Base-by-base conservation (phyloP, 2,113 vertebrate species). In the Oreocharis arfaki region DNA sequence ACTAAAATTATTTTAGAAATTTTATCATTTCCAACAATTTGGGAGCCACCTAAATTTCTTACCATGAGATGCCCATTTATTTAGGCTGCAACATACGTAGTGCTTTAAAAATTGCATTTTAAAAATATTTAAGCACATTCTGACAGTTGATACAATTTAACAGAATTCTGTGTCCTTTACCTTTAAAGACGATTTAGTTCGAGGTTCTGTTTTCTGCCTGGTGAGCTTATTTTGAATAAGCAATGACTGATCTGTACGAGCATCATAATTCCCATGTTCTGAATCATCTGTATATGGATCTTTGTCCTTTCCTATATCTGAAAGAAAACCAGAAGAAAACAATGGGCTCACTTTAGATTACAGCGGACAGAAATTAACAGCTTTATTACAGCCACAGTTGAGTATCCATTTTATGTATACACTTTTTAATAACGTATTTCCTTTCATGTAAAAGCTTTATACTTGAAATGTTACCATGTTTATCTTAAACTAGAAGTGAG, bases 231-330 rank as follows among this genome's bases (percentile, higher is more conserved):
- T 99, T 90, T 98, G 98, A 74, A 99, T 98, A 57, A 99, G 98
- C 50, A 99, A 97, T 20, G 98, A 98, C 83, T 99, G 98, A 83
- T 99, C 98, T 57, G 98, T 98, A 87, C 98, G 98, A 69, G 98
- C 95, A 95, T 99, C 98, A 64, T 98, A 98, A 80, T 98, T 97
- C 47, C 98, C 98, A 27, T 98, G 98, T 95, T 99, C 99, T 30
- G 98, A 98, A 92, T 99, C 99, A 93, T 99, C 99, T 60, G 96
- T 96, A 28, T 98, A 98, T 49, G 96, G 97, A 79, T 99, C 98
- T 93, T 98, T 98, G 86, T 99, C 98, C 97, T 98, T 99, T 81
- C 95, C 98, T 90, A 97, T 90, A 47, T 98, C 98, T 98, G 97
- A 90, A 96, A 93, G 85, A 93, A 87, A 97, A 80, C 84, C 55